phyloP scores from a whole-genome alignment of 2,797 vertebrate genomes.

The Pangasius djambal region DNA sequence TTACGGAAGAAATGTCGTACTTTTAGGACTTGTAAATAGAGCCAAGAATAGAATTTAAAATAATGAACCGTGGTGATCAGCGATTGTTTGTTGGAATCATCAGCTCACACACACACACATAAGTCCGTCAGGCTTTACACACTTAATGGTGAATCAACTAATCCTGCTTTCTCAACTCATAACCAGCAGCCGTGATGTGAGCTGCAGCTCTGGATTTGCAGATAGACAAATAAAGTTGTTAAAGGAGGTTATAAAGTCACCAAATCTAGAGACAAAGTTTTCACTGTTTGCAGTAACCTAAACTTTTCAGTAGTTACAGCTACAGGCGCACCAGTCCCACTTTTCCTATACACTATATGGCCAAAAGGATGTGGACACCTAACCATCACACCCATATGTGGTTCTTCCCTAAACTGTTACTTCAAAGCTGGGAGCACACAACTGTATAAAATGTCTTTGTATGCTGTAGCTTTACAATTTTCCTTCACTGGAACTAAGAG shows the following conservation, averaged over 20 bases:
- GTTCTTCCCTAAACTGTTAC: too few species aligned
- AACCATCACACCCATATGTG: too few species aligned
- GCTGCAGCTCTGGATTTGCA: too few species aligned
- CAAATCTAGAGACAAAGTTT: too few species aligned
- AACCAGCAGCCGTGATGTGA: background rate
- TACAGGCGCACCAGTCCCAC: background rate
- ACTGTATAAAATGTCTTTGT: too few species aligned
- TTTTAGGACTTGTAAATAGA: background rate
- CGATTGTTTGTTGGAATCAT: background rate
- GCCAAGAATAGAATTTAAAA: background rate
- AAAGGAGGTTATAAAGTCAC: background rate
- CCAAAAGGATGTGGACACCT: too few species aligned
- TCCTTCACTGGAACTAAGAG: too few species aligned
- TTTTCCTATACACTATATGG: background rate
- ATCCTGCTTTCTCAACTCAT: background rate
- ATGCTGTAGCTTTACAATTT: too few species aligned
- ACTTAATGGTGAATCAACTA: background rate
- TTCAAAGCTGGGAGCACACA: too few species aligned
- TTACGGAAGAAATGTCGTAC: background rate
- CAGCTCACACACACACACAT: too few species aligned
- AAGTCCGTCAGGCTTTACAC: background rate
- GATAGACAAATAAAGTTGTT: too few species aligned
- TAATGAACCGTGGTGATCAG: background rate
- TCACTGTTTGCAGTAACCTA: background rate
- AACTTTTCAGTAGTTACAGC: background rate